Evolutionary conservation across 2,797 vertebrate genomes (phyloP).

Genomic region (Acanthurus tractus): DNA sequence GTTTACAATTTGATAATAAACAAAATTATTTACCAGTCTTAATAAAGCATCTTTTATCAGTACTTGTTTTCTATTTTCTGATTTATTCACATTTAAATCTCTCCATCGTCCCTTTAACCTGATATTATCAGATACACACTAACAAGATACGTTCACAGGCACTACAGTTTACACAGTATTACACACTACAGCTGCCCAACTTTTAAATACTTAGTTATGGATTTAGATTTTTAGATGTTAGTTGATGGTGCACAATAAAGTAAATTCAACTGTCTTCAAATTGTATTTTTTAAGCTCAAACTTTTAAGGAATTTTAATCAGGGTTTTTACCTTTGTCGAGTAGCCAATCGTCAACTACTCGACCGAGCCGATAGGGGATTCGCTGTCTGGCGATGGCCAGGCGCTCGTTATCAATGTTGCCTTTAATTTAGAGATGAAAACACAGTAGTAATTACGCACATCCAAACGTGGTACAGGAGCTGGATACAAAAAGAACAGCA

Average conservation of each 20-base stretch:
- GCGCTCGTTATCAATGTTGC: conserved; percentile 99
- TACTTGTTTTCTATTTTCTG: conserved; percentile 92
- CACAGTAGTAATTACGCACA: conserved; percentile 89
- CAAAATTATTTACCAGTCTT: conserved; percentile 95
- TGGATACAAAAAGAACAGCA: conserved; percentile 87
- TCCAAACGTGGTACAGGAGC: conserved; percentile 86
- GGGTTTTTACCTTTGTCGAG: conserved; percentile 99
- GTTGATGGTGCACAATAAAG: conserved; percentile 98
- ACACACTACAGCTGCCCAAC: conserved; percentile 98
- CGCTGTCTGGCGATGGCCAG: conserved; percentile 99
- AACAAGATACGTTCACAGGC: conserved; percentile 85
- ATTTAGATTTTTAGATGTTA: conserved; percentile 99
- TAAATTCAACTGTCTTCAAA: conserved; percentile 95
- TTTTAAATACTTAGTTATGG: conserved; percentile 99
- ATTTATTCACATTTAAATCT: conserved; percentile 98
- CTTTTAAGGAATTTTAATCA: conserved; percentile 99
- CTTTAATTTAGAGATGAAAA: conserved; percentile 95
- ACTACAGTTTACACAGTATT: conserved; percentile 99
- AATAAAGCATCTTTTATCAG: conserved; percentile 94
- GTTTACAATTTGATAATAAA: conserved; percentile 89
- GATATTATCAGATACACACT: conserved; percentile 96
- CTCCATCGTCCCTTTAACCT: conserved; percentile 99
- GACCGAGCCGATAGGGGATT: conserved; percentile 99
- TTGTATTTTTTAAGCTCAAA: conserved; percentile 90
- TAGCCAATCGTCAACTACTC: conserved; percentile 99